These are phyloP conservation scores for Datnioides undecimradiatus DNA, from an alignment of 2,113 vertebrate species.

Conservation along the genomic window DNA sequence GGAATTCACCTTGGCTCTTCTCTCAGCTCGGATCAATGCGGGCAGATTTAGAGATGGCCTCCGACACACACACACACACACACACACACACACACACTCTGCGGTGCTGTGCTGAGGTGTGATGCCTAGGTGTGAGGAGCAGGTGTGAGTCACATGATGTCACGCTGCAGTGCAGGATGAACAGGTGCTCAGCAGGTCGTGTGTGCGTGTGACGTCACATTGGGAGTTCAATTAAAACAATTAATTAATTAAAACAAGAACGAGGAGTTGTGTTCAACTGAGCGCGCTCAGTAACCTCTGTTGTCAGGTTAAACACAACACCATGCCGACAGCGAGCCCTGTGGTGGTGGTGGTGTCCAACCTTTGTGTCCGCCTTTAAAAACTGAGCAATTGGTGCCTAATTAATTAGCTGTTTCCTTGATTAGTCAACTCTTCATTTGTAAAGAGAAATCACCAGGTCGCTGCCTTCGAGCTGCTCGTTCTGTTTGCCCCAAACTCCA, in stretches of 20 bases:
- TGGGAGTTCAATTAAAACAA: too few relatives aligned
- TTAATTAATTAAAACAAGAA: too few relatives aligned
- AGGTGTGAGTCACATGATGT: neutral
- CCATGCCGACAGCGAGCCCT: too few relatives aligned
- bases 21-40: constrained; percentile 51
- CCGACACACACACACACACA: constrained; percentile 10
- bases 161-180: neutral
- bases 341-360: too few relatives aligned
- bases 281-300: neutral
- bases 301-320: too few relatives aligned
- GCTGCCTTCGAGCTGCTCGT: too few relatives aligned
- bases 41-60: constrained; percentile 53
- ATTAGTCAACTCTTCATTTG: too few relatives aligned
- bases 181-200: neutral
- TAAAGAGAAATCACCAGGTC: too few relatives aligned
- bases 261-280: too few relatives aligned
- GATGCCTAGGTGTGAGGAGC: constrained; percentile 19
- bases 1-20: constrained; percentile 43
- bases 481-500: too few relatives aligned
- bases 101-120: constrained; percentile 4
- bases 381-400: neutral
- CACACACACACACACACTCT: constrained; percentile 27
- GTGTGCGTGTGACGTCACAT: neutral
- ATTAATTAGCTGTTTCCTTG: too few relatives aligned
- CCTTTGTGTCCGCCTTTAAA: neutral